Evolutionary conservation across 2,888 invertebrate genomes (phyloP).

Genomic region (Cryptocheilus praepositus): DNA sequence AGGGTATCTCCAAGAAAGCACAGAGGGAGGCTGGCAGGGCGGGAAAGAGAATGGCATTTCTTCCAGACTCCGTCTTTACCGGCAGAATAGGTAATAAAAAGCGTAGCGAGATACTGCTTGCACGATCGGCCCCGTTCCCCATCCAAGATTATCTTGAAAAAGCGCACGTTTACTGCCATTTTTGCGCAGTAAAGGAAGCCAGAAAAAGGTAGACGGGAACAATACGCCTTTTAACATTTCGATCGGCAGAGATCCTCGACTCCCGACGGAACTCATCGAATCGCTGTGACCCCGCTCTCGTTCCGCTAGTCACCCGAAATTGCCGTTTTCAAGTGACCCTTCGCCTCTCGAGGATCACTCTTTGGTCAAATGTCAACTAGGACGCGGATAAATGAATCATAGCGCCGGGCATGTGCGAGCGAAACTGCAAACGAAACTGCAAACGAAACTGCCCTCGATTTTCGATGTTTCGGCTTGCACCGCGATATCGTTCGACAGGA

Average conservation of each 20-base stretch:
- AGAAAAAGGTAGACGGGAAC: too few species aligned
- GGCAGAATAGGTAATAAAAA: slow-evolving; percentile 45
- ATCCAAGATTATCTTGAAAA: neutral
- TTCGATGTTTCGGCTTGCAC: neutral
- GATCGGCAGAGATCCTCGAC: neutral
- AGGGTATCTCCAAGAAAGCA: slow-evolving; percentile 21
- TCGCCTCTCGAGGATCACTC: neutral
- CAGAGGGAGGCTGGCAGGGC: neutral
- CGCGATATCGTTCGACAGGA: neutral
- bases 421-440: too few species aligned
- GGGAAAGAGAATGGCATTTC: slow-evolving; percentile 29
- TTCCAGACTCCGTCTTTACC: slow-evolving; percentile 28
- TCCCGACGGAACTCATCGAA: neutral
- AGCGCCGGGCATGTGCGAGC: too few species aligned
- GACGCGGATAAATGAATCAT: too few species aligned
- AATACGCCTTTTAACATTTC: too few species aligned
- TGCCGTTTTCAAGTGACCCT: too few species aligned
- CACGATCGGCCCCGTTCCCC: slow-evolving; percentile 20
- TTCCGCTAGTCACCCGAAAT: neutral
- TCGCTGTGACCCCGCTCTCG: neutral
- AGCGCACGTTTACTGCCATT: too few species aligned
- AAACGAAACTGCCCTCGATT: too few species aligned
- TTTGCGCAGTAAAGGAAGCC: too few species aligned
- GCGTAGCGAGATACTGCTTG: slow-evolving; percentile 33
- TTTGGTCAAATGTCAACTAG: too few species aligned